Evolutionary conservation across 2,888 invertebrate genomes (phyloP), one percentile per base, ranked within the genome.

Genomic region (Lottia scabra): DNA sequence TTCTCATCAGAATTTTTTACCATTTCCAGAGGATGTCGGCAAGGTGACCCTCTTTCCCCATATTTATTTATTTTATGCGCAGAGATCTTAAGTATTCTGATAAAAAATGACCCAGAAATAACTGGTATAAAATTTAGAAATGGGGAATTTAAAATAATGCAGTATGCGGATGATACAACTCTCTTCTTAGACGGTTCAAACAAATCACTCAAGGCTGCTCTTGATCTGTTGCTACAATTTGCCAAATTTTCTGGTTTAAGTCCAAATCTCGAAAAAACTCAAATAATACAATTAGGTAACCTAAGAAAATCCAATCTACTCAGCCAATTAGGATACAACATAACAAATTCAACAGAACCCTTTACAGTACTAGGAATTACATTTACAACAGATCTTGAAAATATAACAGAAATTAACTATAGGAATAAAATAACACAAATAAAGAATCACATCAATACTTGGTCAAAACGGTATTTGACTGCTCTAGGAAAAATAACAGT

Each of bases 141-240:
- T 12, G 16, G 23, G 6, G 68, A 71, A 62, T 65, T 19, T 63
- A 3, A 30, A 44, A 2, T 74, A 15, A 13, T 16, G 15, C 68
- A 71, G 62, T 68, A 67, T 65, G 71, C 71, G 0, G 71, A 74
- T 45, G 63, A 71, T 19, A 71, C 74, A 10, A 30, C 70, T 23
- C 8, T 67, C 10, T 38, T 65, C n/a, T n/a, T n/a, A n/a, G n/a
- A n/a, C n/a, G n/a, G n/a, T n/a, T n/a, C 13, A 13, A 48, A 68
- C 56, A n/a, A 46, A 43, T 71, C 67, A n/a, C 38, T 70, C 4
- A 19, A 64, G 12, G 26, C n/a, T 63, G 19, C 26, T 62, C 12
- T 73, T 16, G 16, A 38, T 23, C 16, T 30, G 26, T 27, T 73
- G 15, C 46, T 70, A n/a, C n/a, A n/a, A n/a, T n/a, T n/a, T n/a